Evolutionary conservation across 1,140 invertebrate species (phyloP).

Genomic region (Saxidomus purpurata): DNA sequence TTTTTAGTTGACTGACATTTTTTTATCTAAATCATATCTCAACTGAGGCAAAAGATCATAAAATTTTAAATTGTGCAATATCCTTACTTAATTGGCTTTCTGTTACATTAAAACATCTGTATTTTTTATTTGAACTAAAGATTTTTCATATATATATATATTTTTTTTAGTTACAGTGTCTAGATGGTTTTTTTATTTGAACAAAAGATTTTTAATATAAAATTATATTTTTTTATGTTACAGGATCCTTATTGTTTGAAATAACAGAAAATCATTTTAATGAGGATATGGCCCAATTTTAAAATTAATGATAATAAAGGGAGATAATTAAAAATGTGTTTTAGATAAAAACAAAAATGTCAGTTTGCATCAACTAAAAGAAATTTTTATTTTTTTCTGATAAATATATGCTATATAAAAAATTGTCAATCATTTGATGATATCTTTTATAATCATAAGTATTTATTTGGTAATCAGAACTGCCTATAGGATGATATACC

Average conservation of each 20-base stretch:
- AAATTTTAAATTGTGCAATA: conserved; percentile 7
- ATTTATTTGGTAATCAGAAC: conserved; percentile 6
- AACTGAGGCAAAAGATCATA: conserved; percentile 11
- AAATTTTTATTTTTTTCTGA: conserved; percentile 12
- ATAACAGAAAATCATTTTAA: conserved; percentile 14
- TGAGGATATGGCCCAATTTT: conserved; percentile 5
- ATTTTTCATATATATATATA: conserved; percentile 15
- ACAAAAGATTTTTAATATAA: conserved; percentile 15
- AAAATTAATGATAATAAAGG: conserved; percentile 14
- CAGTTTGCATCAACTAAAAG: conserved; percentile 7
- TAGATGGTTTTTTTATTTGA: conserved; percentile 13
- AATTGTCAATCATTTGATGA: conserved; percentile 12
- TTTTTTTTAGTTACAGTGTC: not conserved
- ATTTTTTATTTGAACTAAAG: conserved; percentile 8
- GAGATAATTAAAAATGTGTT: conserved; percentile 13
- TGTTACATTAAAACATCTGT: conserved; percentile 12
- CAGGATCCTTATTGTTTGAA: not conserved
- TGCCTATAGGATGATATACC: conserved; percentile 10
- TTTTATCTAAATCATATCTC: conserved; percentile 13
- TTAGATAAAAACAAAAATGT: conserved; percentile 14
- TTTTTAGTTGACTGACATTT: conserved; percentile 12
- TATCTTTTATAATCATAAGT: conserved; percentile 14
- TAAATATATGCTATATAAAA: conserved; percentile 15
- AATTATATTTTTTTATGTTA: conserved; percentile 14
- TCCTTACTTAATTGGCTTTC: conserved; percentile 6